phyloP scores from a whole-genome alignment of 2,888 invertebrate species.

The Corbicula japonica region DNA sequence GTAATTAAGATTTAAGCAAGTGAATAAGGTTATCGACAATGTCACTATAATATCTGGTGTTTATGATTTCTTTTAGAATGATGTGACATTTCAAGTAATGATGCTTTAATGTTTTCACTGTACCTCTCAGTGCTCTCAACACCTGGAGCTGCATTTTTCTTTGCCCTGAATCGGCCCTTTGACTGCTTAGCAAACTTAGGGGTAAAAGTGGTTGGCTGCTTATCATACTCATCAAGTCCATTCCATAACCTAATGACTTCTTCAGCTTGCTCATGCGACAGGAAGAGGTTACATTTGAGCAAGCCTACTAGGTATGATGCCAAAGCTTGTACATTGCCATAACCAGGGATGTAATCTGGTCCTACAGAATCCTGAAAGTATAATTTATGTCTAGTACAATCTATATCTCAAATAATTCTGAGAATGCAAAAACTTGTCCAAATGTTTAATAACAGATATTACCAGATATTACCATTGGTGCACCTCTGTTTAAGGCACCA shows the following conservation, averaged over 20 bases:
- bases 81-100: no score
- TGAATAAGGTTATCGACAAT: no score
- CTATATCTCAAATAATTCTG: no score
- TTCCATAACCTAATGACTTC: background rate
- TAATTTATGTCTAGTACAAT: no score
- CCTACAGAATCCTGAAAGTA: constrained; percentile 16
- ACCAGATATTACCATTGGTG: no score
- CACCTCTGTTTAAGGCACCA: no score
- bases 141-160: constrained; percentile 3
- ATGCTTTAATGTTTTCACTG: background rate
- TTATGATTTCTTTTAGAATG: no score
- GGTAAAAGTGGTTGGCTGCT: background rate
- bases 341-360: constrained; percentile 9
- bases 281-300: constrained; percentile 26
- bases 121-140: constrained; percentile 26
- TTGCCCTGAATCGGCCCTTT: constrained; percentile 8
- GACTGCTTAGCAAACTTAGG: background rate
- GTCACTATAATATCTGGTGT: no score
- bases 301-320: constrained; percentile 43
- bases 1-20: no score
- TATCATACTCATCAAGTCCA: background rate
- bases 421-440: no score
- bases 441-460: no score
- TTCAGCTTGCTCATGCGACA: constrained; percentile 1
- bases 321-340: constrained; percentile 39